Percentiles rank a stretch among this genome's conserved stretches.
phyloP scores from a whole-genome alignment of 2,888 invertebrate species.

The Acanthoscelides obtectus region DNA sequence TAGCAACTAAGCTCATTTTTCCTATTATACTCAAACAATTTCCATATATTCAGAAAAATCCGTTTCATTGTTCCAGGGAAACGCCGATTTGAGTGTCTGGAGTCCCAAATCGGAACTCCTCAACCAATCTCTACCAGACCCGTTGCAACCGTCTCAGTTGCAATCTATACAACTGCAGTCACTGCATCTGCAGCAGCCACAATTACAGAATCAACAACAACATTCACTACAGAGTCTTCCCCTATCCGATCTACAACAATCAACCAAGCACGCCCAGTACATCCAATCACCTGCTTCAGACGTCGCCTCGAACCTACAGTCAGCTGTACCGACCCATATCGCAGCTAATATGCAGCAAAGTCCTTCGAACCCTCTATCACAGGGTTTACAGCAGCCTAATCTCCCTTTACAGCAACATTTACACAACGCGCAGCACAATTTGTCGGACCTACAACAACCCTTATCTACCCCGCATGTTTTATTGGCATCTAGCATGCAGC shows the following conservation, averaged over 20 bases:
- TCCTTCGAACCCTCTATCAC: constrained; percentile 38
- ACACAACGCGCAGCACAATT: background rate
- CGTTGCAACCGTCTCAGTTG: constrained; percentile 10
- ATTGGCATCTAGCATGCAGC: constrained; percentile 9
- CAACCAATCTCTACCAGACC: constrained; percentile 34
- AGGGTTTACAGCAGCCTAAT: constrained; percentile 11
- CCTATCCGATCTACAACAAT: background rate
- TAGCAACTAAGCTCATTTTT: background rate
- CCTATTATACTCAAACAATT: constrained; percentile 1
- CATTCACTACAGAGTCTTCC: background rate
- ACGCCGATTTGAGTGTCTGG: constrained; percentile 50
- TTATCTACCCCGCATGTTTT: background rate
- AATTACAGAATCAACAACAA: background rate
- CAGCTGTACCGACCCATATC: no score
- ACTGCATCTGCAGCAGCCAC: background rate
- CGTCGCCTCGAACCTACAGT: background rate
- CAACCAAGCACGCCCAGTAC: background rate
- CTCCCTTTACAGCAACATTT: background rate
- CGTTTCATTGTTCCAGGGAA: constrained; percentile 42
- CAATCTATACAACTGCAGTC: background rate
- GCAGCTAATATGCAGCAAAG: constrained; percentile 21
- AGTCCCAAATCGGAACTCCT: constrained; percentile 38
- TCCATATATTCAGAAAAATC: constrained; percentile 4
- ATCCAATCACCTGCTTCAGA: background rate
- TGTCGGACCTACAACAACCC: background rate